These are phyloP conservation scores for Gortyna flavago DNA, from an alignment of 2,888 invertebrate genomes.

Conservation along the genomic window DNA sequence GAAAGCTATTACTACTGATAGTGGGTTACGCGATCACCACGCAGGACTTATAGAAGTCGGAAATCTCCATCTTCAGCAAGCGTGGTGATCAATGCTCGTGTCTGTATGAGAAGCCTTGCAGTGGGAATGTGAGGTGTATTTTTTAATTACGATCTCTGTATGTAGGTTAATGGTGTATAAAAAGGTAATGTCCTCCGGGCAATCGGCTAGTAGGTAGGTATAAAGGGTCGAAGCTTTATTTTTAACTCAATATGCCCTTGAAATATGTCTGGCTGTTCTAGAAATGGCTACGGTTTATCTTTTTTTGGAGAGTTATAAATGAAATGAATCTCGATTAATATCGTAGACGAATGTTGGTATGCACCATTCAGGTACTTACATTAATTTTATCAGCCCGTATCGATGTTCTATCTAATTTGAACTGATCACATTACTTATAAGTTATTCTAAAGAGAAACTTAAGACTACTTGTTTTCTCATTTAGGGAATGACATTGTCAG, in stretches of 20 bases:
- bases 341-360: neutral
- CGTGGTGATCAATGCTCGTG: neutral
- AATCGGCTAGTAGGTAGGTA: neutral
- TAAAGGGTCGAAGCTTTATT: conserved; percentile 5
- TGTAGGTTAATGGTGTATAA: neutral
- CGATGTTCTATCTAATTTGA: neutral
- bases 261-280: conserved; percentile 1
- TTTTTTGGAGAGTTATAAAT: neutral
- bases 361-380: neutral
- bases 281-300: neutral
- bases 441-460: neutral
- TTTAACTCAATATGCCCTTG: neutral
- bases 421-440: neutral
- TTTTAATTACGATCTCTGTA: conserved; percentile 2
- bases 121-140: neutral
- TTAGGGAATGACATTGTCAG: neutral
- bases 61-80: neutral
- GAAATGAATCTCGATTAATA: too few species aligned
- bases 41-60: neutral
- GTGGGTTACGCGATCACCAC: too few species aligned
- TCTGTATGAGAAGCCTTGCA: neutral
- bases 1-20: too few species aligned
- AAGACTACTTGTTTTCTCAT: neutral
- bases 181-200: neutral
- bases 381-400: neutral